Percentiles rank a stretch among this genome's conserved stretches.
phyloP scores from a whole-genome alignment of 2,888 invertebrate genomes.

The Sturmia bella region DNA sequence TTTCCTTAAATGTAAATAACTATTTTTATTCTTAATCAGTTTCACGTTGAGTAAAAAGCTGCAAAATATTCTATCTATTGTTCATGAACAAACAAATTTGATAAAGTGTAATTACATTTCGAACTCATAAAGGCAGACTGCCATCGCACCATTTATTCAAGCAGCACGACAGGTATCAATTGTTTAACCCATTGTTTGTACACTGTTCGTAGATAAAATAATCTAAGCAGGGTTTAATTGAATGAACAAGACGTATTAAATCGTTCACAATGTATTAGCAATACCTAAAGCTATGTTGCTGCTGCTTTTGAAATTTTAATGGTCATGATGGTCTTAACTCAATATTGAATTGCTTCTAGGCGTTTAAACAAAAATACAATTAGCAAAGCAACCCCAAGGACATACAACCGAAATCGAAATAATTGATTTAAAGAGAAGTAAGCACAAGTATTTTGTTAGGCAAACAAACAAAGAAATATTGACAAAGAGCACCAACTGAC shows the following conservation, averaged over 20 bases:
- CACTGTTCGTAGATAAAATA: slow-evolving; percentile 22
- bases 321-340: slow-evolving; percentile 35
- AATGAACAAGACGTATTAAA: slow-evolving; percentile 53
- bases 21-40: slow-evolving; percentile 7
- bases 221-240: slow-evolving; percentile 61
- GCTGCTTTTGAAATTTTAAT: not conserved
- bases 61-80: not conserved
- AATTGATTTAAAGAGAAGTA: slow-evolving; percentile 29
- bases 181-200: slow-evolving; percentile 45
- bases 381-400: slow-evolving; percentile 41
- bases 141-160: slow-evolving; percentile 23
- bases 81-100: slow-evolving; percentile 4
- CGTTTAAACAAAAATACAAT: slow-evolving; percentile 22
- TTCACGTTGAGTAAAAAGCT: not conserved
- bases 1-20: no score
- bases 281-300: not conserved
- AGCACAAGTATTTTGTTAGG: slow-evolving; percentile 22
- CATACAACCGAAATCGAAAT: slow-evolving; percentile 24
- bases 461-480: not conserved
- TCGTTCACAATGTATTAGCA: slow-evolving; percentile 35
- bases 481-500: slow-evolving; percentile 26
- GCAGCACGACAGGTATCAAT: slow-evolving; percentile 25
- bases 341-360: slow-evolving; percentile 45
- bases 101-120: slow-evolving; percentile 41
- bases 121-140: slow-evolving; percentile 28